phyloP scores from a whole-genome alignment of 2,113 vertebrate genomes.

The Melanocharis versteri region DNA sequence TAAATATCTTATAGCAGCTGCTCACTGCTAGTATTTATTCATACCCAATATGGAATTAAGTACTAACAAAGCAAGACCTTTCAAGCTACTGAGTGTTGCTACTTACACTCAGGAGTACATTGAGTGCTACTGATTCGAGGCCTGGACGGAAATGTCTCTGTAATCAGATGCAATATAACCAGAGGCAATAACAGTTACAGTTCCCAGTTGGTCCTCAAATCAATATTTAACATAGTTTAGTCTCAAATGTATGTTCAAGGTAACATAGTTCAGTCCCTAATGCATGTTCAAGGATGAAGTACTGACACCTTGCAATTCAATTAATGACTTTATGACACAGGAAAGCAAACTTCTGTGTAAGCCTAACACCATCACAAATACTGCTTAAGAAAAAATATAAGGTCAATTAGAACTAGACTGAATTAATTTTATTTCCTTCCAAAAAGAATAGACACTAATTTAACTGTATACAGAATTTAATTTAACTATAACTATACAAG shows the following conservation, averaged over 20 bases:
- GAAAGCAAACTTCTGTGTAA: background rate
- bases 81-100: background rate
- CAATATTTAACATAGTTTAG: background rate
- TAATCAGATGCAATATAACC: background rate
- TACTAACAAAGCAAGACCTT: background rate
- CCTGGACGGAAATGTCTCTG: background rate
- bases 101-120: background rate
- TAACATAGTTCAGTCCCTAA: background rate
- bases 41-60: background rate
- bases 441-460: conserved; percentile 50
- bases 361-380: background rate
- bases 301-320: background rate
- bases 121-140: background rate
- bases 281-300: background rate
- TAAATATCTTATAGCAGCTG: background rate
- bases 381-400: conserved; percentile 5
- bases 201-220: background rate
- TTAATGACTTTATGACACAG: background rate
- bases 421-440: conserved; percentile 58
- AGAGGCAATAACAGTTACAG: background rate
- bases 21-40: background rate
- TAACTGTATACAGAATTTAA: conserved; percentile 65
- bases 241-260: background rate
- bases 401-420: conserved; percentile 45
- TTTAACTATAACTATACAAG: conserved; percentile 63